phyloP scores from a whole-genome alignment of 2,888 invertebrate species.

The Hypolimnas misippus region DNA sequence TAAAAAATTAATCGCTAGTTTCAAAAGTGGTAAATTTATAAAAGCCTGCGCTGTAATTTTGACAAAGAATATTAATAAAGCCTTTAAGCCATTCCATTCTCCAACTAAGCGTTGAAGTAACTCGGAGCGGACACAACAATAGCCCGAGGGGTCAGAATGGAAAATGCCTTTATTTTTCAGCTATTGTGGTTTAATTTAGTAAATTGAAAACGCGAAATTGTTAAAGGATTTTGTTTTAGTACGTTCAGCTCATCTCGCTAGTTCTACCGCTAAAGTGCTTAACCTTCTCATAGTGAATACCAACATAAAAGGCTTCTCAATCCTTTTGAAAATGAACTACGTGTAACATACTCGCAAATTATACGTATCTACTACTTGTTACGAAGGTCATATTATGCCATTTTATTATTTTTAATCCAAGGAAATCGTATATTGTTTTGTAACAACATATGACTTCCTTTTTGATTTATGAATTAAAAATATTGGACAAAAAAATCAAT shows the following conservation, averaged over 20 bases:
- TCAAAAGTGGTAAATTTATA: not conserved
- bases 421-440: too few species aligned
- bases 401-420: too few species aligned
- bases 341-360: too few species aligned
- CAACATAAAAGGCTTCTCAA: not conserved
- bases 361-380: too few species aligned
- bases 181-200: constrained; percentile 8
- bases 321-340: too few species aligned
- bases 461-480: too few species aligned
- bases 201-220: constrained; percentile 10
- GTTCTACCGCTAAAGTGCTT: not conserved
- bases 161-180: constrained; percentile 11
- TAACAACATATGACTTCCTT: too few species aligned
- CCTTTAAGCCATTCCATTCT: constrained; percentile 8
- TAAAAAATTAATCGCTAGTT: constrained; percentile 18
- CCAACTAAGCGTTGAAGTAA: constrained; percentile 6
- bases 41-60: constrained; percentile 5
- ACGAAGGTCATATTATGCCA: too few species aligned
- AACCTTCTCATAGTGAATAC: not conserved
- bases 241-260: not conserved
- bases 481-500: too few species aligned
- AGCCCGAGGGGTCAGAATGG: constrained; percentile 1
- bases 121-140: constrained; percentile 5
- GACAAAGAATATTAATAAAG: constrained; percentile 9
- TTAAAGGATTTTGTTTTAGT: not conserved